Percentiles rank a stretch among this genome's conserved stretches.
Conservation (phyloP, 37 sponge, comb jelly and placozoan species). For the Beroe ovata region DNA sequence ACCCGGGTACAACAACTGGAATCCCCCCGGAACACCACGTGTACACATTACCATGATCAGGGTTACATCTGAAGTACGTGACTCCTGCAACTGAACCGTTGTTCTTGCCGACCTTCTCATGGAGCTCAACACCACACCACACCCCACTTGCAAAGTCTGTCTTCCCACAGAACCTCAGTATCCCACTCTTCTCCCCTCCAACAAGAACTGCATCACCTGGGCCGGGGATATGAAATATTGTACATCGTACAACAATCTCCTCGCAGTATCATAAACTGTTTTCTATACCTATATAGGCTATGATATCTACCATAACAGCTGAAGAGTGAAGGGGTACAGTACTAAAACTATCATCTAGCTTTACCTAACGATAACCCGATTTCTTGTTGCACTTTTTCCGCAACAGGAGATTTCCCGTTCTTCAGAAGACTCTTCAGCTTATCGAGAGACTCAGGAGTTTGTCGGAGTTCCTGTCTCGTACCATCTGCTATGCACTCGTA, state of each 20-base stretch:
- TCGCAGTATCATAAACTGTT: too few relatives aligned
- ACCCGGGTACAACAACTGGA: too few relatives aligned
- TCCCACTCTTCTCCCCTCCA: constrained; percentile 68
- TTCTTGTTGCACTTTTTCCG: constrained; percentile 20
- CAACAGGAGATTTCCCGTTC: constrained; percentile 2
- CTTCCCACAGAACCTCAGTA: constrained; percentile 62
- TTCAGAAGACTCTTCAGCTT: constrained; percentile 19
- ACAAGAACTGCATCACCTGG: constrained; percentile 34
- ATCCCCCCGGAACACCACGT: too few relatives aligned
- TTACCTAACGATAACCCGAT: constrained; percentile 47
- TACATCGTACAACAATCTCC: too few relatives aligned
- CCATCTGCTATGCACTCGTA: constrained; percentile 60
- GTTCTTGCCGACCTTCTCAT: constrained; percentile 51
- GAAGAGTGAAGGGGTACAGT: too few relatives aligned
- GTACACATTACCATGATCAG: constrained; percentile 54
- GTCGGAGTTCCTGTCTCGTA: constrained; percentile 37
- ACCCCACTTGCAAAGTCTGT: constrained; percentile 70
- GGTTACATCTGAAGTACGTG: constrained; percentile 65
- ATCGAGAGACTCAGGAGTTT: constrained; percentile 1
- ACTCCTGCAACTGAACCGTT: constrained; percentile 64
- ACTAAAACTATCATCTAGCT: too few relatives aligned
- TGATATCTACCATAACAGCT: too few relatives aligned
- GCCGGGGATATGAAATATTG: not conserved
- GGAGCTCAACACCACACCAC: constrained; percentile 65
- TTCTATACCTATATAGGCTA: too few relatives aligned